phyloP scores from a whole-genome alignment of 1,140 invertebrate genomes.

The Tetragnatha versicolor region DNA sequence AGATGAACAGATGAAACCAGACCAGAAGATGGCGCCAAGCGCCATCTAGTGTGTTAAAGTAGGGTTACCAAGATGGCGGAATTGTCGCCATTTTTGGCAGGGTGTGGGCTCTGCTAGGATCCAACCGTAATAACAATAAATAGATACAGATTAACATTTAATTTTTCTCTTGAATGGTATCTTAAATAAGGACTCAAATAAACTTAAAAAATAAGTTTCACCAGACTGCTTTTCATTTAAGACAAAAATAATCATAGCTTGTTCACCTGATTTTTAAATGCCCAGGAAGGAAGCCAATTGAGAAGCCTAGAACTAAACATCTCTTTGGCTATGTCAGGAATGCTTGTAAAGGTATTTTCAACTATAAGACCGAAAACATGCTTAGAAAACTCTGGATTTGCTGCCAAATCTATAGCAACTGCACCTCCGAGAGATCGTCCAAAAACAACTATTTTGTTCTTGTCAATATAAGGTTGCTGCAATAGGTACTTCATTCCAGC shows the following conservation, averaged over 20 bases:
- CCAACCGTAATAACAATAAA: no score
- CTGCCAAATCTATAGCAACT: conserved; percentile 83
- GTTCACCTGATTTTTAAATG: conserved; percentile 59
- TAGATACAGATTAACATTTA: no score
- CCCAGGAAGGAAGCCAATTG: conserved; percentile 57
- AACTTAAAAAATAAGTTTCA: not conserved
- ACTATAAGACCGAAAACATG: conserved; percentile 83
- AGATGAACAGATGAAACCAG: not conserved
- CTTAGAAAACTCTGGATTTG: conserved; percentile 71
- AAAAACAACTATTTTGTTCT: conserved; percentile 87
- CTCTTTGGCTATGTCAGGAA: conserved; percentile 84
- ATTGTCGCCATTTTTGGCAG: no score
- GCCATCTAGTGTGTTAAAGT: no score
- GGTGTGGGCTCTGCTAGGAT: no score
- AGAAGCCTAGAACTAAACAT: conserved; percentile 63
- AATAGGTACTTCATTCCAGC: conserved; percentile 85
- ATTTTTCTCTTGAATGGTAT: not conserved
- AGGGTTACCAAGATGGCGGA: no score
- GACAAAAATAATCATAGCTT: no score
- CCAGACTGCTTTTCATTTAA: not conserved
- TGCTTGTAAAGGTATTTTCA: conserved; percentile 95
- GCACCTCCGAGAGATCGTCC: conserved; percentile 80
- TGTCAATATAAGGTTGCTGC: conserved; percentile 82
- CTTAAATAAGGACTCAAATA: not conserved
- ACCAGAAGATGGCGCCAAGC: no score